Evolutionary conservation across 2,888 invertebrate species (phyloP).

Genomic region (Melangyna quadrimaculata): DNA sequence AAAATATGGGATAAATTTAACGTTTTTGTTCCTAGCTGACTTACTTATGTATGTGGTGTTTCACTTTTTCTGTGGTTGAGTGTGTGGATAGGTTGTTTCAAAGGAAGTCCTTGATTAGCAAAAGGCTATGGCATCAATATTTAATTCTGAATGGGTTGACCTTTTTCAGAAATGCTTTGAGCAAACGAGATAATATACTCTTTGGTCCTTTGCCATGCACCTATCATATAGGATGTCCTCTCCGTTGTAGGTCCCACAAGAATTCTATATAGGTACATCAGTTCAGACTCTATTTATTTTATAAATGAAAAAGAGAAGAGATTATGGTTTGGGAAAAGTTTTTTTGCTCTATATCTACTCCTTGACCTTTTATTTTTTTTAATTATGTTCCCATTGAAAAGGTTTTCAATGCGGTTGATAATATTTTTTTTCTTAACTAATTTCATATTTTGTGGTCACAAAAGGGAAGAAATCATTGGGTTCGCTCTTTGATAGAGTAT

Average conservation of each 20-base stretch:
- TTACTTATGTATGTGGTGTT: not conserved
- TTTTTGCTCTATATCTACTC: not conserved
- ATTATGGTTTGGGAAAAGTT: not conserved
- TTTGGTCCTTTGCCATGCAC: constrained; percentile 17
- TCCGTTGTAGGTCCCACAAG: constrained; percentile 3
- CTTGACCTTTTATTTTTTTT: not conserved
- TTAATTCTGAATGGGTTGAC: constrained; percentile 71
- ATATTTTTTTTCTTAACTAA: constrained; percentile 14
- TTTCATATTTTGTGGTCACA: constrained; percentile 11
- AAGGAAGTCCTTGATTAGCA: constrained; percentile 67
- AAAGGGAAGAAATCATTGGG: not conserved
- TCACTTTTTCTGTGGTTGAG: not conserved
- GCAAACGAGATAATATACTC: constrained; percentile 38
- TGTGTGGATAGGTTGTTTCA: constrained; percentile 32
- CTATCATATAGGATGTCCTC: constrained; percentile 10
- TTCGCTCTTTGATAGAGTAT: not conserved
- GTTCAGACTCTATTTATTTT: constrained; percentile 56
- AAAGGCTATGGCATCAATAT: constrained; percentile 69
- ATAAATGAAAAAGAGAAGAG: constrained; percentile 48
- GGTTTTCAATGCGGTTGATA: constrained; percentile 38
- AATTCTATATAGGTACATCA: not conserved
- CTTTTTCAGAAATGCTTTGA: constrained; percentile 70
- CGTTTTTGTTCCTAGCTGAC: constrained; percentile 27
- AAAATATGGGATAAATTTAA: constrained; percentile 63
- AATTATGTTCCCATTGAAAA: constrained; percentile 15